Percentiles rank a stretch among this genome's conserved stretches.
Conservation (phyloP, 2,888 invertebrate genomes). For the Hyles lineata region DNA sequence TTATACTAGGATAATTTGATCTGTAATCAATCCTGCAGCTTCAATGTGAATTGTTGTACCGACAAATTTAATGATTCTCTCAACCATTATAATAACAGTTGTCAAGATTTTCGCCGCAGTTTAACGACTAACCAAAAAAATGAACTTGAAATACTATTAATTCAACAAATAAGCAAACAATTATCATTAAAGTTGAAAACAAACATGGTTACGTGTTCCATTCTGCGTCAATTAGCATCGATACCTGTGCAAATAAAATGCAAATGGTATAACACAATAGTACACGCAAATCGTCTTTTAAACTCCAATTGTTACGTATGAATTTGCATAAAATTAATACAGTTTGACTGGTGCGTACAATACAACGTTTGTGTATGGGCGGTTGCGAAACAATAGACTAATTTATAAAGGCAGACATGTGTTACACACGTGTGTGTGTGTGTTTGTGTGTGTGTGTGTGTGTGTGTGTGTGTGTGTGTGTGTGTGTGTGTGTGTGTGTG, state of each 20-base stretch:
- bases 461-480: too few species aligned
- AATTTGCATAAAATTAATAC: conserved; percentile 58
- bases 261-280: conserved; percentile 51
- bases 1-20: too few species aligned
- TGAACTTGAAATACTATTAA: conserved; percentile 1
- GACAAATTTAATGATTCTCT: too few species aligned
- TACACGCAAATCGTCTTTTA: conserved; percentile 51
- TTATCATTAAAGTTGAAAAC: background rate
- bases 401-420: conserved; percentile 54
- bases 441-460: too few species aligned
- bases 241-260: conserved; percentile 48
- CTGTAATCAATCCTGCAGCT: background rate
- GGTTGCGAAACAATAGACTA: conserved; percentile 62
- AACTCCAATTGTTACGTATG: conserved; percentile 42
- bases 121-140: background rate
- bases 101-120: too few species aligned
- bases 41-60: too few species aligned
- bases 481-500: too few species aligned
- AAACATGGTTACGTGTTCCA: conserved; percentile 1
- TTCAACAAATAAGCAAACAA: background rate
- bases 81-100: too few species aligned
- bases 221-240: conserved; percentile 63
- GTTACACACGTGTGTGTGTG: too few species aligned
- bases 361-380: conserved; percentile 49
- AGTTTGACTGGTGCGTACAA: conserved; percentile 49